Percentiles rank a stretch among this genome's conserved stretches.
Conservation (phyloP, 2,113 vertebrate genomes). For the Fulica atra region DNA sequence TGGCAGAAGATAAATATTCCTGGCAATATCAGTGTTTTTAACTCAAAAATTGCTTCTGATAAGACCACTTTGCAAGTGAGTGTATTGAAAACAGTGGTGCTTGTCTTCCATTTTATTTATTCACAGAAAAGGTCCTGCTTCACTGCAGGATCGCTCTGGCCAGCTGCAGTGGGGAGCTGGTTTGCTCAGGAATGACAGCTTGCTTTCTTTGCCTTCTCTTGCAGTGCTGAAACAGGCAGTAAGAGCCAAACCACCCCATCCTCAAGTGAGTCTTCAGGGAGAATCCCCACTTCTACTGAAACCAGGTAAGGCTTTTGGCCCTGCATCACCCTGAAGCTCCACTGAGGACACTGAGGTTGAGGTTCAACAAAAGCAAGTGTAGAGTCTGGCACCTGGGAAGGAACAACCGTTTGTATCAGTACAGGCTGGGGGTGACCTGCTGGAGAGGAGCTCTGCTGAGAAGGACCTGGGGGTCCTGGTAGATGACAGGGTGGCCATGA, state of each 20-base stretch:
- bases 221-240: background rate
- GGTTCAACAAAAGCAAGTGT: too few species aligned
- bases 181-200: background rate
- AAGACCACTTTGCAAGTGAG: background rate
- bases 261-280: background rate
- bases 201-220: background rate
- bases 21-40: background rate
- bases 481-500: too few species aligned
- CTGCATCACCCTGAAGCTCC: background rate
- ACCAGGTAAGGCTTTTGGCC: constrained; percentile 1
- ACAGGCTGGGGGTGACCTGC: too few species aligned
- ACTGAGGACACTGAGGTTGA: rapidly evolving
- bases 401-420: too few species aligned
- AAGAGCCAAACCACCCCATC: background rate
- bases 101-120: background rate
- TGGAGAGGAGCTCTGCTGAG: too few species aligned
- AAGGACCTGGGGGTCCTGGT: too few species aligned
- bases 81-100: background rate
- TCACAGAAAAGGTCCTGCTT: background rate
- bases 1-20: background rate
- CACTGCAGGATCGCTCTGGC: background rate
- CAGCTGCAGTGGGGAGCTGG: background rate
- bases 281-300: background rate
- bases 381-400: too few species aligned
- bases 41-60: background rate